Evolutionary conservation across 2,888 invertebrate genomes (phyloP).

Genomic region (Fabriciana adippe): DNA sequence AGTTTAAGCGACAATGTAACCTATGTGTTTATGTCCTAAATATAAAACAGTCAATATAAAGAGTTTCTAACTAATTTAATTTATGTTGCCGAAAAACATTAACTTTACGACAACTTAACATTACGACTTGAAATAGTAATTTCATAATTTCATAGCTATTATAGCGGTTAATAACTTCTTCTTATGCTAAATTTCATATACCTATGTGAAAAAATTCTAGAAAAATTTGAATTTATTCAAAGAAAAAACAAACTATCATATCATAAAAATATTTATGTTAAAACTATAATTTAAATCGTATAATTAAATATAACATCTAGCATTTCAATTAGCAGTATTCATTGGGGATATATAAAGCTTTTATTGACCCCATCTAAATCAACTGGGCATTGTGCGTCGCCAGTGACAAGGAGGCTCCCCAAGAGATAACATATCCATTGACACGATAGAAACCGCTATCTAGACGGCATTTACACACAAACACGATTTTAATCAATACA

Average conservation of each 20-base stretch:
- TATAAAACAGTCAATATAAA: slow-evolving; percentile 70
- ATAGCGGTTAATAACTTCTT: no score
- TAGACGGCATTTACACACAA: slow-evolving; percentile 72
- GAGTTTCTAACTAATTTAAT: slow-evolving; percentile 53
- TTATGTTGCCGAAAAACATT: slow-evolving; percentile 29
- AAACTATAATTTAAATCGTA: slow-evolving; percentile 8
- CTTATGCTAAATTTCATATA: no score
- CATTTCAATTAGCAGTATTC: slow-evolving; percentile 37
- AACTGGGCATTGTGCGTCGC: slow-evolving; percentile 33
- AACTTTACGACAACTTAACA: background rate
- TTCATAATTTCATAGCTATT: no score
- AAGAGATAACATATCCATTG: slow-evolving; percentile 62
- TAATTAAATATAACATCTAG: slow-evolving; percentile 15
- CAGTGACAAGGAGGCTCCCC: slow-evolving; percentile 48
- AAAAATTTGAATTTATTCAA: background rate
- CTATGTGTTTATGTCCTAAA: slow-evolving; percentile 65
- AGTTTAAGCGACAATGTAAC: slow-evolving; percentile 70
- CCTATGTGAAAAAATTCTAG: no score
- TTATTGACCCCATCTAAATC: slow-evolving; percentile 40
- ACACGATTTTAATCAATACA: slow-evolving; percentile 81
- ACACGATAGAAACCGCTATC: slow-evolving; percentile 54
- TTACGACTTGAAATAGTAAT: no score
- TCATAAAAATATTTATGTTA: background rate
- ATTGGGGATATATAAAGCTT: slow-evolving; percentile 36
- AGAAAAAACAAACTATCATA: background rate